A percentile compares a stretch with the other conserved stretches of the same genome.
phyloP scores from a whole-genome alignment of 2,888 invertebrate species.

The Pseudococcus jackbeardsleyi region DNA sequence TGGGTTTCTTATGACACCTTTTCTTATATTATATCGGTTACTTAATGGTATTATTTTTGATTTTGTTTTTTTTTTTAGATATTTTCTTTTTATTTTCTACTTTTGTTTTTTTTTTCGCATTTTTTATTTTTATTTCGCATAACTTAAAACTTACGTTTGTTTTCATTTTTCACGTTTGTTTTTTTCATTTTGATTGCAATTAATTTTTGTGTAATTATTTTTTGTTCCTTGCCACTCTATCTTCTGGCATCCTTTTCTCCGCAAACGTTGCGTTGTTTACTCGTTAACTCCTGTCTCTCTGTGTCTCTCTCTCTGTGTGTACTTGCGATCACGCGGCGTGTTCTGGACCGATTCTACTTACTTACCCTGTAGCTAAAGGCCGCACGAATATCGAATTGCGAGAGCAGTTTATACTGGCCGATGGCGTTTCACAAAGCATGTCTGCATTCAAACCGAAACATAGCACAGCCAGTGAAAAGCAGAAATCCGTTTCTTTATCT shows the following conservation, averaged over 20 bases:
- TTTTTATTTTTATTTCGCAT: slow-evolving; percentile 68
- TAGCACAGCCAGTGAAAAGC: slow-evolving; percentile 82
- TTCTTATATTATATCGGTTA: slow-evolving; percentile 66
- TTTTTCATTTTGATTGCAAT: slow-evolving; percentile 65
- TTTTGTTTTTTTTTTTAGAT: slow-evolving; percentile 61
- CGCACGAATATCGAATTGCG: slow-evolving; percentile 99
- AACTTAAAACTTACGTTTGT: slow-evolving; percentile 56
- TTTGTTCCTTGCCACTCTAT: slow-evolving; percentile 68
- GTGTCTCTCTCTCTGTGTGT: slow-evolving; percentile 66
- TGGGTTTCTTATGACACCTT: slow-evolving; percentile 47
- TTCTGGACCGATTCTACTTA: slow-evolving; percentile 49
- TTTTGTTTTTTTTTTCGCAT: slow-evolving; percentile 68
- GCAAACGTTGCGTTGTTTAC: slow-evolving; percentile 61
- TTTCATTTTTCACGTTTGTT: slow-evolving; percentile 66
- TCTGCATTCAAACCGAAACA: slow-evolving; percentile 97
- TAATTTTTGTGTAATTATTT: slow-evolving; percentile 67
- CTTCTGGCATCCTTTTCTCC: slow-evolving; percentile 66
- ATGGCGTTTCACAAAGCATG: slow-evolving; percentile 99
- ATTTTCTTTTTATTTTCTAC: too few relatives aligned
- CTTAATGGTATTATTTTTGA: slow-evolving; percentile 64
- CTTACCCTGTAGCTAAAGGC: slow-evolving; percentile 86
- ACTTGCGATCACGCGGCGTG: slow-evolving; percentile 66
- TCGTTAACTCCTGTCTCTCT: slow-evolving; percentile 66
- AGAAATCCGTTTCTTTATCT: slow-evolving; percentile 75
- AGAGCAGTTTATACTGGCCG: slow-evolving; percentile 98